phyloP scores from a whole-genome alignment of 2,888 invertebrate species.

The Drosophila atripex region DNA sequence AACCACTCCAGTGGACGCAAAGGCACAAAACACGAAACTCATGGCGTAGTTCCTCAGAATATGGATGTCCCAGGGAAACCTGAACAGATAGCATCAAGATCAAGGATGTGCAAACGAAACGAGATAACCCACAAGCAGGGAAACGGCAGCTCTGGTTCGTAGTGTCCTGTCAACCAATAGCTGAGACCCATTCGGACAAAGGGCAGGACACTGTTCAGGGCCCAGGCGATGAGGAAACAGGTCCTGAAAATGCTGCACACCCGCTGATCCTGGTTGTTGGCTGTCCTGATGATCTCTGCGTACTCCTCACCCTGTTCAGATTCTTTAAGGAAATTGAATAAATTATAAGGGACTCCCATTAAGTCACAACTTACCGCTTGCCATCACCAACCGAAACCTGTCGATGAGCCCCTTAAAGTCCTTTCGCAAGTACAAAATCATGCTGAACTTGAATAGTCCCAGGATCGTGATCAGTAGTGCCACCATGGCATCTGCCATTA shows the following conservation, averaged over 20 bases:
- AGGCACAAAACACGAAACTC: conserved; percentile 21
- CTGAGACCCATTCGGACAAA: conserved; percentile 22
- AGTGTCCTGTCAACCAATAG: conserved; percentile 26
- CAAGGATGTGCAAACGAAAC: not conserved
- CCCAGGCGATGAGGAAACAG: conserved; percentile 37
- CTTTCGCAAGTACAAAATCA: conserved; percentile 38
- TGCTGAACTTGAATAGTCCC: conserved; percentile 40
- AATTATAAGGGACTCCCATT: too few species aligned
- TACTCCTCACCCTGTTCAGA: conserved; percentile 9
- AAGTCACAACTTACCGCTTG: conserved; percentile 29
- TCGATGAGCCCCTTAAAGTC: conserved; percentile 33
- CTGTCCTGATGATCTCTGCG: conserved; percentile 14
- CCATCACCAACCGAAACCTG: conserved; percentile 26
- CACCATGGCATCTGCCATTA: conserved; percentile 46
- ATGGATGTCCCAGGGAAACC: conserved; percentile 56
- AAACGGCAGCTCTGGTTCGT: conserved; percentile 31
- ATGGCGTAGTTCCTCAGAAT: conserved; percentile 26
- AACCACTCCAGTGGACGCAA: conserved; percentile 39
- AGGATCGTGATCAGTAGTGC: conserved; percentile 40
- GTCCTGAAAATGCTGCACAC: conserved; percentile 45
- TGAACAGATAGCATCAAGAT: not conserved
- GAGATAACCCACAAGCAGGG: conserved; percentile 40
- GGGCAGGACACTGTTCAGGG: conserved; percentile 22
- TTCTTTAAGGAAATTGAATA: conserved; percentile 22
- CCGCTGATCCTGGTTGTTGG: conserved; percentile 31